A percentile compares a stretch with the other conserved stretches of the same genome.
Evolutionary conservation across 2,888 invertebrate genomes (phyloP).

Genomic region (Gasteruption jaculator): DNA sequence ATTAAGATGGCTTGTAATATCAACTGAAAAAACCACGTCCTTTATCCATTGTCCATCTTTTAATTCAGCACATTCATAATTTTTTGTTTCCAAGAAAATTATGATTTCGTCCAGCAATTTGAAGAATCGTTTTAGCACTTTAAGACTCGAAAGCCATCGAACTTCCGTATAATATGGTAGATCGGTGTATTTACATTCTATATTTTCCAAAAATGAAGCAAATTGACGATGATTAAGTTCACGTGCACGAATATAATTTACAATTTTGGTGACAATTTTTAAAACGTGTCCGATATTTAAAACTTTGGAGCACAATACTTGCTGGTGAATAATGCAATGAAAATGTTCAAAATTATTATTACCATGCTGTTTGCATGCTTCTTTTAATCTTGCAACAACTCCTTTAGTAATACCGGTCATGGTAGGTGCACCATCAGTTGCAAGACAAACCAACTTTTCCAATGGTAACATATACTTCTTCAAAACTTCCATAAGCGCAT

Average conservation of each 20-base stretch:
- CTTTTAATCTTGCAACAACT: conserved; percentile 15
- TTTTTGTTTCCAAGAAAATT: conserved; percentile 16
- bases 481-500: conserved; percentile 16
- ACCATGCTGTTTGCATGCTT: conserved; percentile 15
- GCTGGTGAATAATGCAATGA: conserved; percentile 22
- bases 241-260: conserved; percentile 24
- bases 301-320: conserved; percentile 22
- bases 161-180: conserved; percentile 25
- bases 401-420: conserved; percentile 16
- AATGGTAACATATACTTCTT: conserved; percentile 15
- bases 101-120: conserved; percentile 15
- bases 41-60: conserved; percentile 15
- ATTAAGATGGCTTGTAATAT: too few species aligned
- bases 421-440: conserved; percentile 20
- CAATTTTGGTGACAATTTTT: conserved; percentile 21
- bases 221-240: conserved; percentile 25
- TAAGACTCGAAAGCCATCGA: conserved; percentile 25
- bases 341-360: conserved; percentile 15
- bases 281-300: conserved; percentile 24
- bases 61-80: conserved; percentile 13
- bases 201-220: conserved; percentile 20
- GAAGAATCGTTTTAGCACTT: conserved; percentile 23
- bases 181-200: conserved; percentile 23
- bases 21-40: too few species aligned
- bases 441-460: conserved; percentile 17